Evolutionary conservation across 2,888 invertebrate species (phyloP), one percentile per base, ranked within the genome.

Genomic region (Celastrina argiolus): DNA sequence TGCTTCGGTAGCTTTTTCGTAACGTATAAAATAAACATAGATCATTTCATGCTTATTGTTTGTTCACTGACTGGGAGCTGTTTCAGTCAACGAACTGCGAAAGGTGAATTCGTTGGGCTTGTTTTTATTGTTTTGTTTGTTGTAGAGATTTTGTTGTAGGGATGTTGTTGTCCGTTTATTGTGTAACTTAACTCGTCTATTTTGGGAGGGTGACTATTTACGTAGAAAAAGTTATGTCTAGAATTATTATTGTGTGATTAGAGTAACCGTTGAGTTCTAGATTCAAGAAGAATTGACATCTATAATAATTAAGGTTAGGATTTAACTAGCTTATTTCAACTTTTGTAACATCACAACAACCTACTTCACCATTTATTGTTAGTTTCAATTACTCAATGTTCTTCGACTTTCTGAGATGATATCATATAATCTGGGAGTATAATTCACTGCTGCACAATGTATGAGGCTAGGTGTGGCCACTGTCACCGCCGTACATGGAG

Each of bases 401-500:
- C 45, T 16, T 18, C 18, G 16, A 45, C 45, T 45, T 45, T 45
- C 45, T 45, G 45, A 45, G 16, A 45, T 45, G 7, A 18, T 45
- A 45, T 45, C 45, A 45, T 18, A 45, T 18, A 10, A 45, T 45
- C 45, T 45, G 45, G 8, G 45, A 12, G 51, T 6, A 51, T 51
- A 51, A 51, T 22, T 51, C 22, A 22, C 51, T 22, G 51, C 51
- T 51, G 51, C 51, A 51, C 51, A 51, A 51, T 51, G 51, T 51
- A 26, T 51, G 51, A 26, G 69, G 69, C 65, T 69, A 69, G 75
- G 75, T 72, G 76, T 70, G 72, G 73, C 68, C 69, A 70, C 73
- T 75, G 77, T 76, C 80, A 76, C 75, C 72, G 73, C 87, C 83
- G 70, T 81, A 85, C 76, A 85, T 75, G 87, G 86, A 77, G 85